Evolutionary conservation across 2,888 invertebrate species (phyloP), one percentile per base, ranked within the genome.

Genomic region (Alentia gelatinosa): DNA sequence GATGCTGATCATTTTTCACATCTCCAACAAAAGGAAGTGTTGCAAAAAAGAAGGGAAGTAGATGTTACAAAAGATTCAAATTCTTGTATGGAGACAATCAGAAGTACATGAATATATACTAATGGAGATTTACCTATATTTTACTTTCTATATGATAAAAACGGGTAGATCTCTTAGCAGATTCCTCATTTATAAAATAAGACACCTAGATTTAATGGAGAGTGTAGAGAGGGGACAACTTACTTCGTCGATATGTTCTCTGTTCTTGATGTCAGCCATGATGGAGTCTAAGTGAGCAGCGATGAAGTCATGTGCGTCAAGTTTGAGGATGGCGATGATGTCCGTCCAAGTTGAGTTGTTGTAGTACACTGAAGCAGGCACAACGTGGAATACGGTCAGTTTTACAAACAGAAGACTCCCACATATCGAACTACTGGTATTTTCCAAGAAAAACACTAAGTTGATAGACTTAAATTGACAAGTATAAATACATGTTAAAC

Each of bases 291-390:
- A 56, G 33, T 90, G 93, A 35, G 93, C 93, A 1, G 89, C 90
- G 33, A 95, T 93, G 93, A 95, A 95, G 40, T 93, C 92, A 23
- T 92, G 92, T 23, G 95, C 94, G 91, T 95, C 94, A 19, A 95
- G 91, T 75, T 94, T 94, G 42, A 96, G 91, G 15, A 92, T 91
- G 63, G 93, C 93, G 90, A 96, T 90, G 39, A 96, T 94, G 86
- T 95, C 94, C 30, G 94, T 94, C 98, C 98, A 98, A 74, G 98
- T 96, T 93, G 97, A 96, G 5, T 97, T 96, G 93, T 97, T 96
- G 39, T 97, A 96, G 35, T 96, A 96, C 37, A 97, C 96, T 96
- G 94, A 83, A 95, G 39, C 19, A 33, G 39, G 26, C 4, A 37
- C n/a, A 35, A 79, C 35, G 94, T 19, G 19, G 47, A 47, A 47